phyloP scores from a whole-genome alignment of 2,113 vertebrate species.

The Chauna torquata region DNA sequence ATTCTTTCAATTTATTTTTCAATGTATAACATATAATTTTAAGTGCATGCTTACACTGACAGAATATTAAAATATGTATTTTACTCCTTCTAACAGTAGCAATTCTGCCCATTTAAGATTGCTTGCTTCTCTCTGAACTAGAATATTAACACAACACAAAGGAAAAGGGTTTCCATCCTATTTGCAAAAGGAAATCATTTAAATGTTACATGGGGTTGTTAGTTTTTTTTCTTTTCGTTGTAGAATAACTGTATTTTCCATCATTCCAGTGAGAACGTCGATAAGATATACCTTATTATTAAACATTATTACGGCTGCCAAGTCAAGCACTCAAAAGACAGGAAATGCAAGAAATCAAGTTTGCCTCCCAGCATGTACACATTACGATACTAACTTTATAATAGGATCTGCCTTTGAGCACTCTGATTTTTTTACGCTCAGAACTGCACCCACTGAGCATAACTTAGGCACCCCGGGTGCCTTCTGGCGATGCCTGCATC shows the following conservation, averaged over 20 bases:
- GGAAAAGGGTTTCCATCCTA: neutral
- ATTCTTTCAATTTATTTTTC: neutral
- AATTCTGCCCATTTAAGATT: neutral
- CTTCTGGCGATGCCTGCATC: fast-evolving
- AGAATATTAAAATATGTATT: neutral
- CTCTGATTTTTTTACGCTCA: neutral
- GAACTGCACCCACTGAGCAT: neutral
- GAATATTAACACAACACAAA: neutral
- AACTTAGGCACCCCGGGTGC: neutral
- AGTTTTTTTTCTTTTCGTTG: neutral
- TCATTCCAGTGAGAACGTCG: neutral
- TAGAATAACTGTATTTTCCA: neutral
- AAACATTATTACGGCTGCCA: neutral
- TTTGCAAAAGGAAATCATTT: neutral
- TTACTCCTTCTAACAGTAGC: neutral
- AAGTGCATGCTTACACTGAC: neutral
- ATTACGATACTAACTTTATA: neutral
- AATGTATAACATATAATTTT: neutral
- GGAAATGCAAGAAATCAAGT: neutral
- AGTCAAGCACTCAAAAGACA: neutral
- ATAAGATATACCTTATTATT: neutral
- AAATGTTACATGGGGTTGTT: neutral
- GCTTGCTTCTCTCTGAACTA: neutral
- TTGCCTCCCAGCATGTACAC: neutral
- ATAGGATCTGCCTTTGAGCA: neutral